Evolutionary conservation across 2,888 invertebrate species (phyloP).

Genomic region (Ellobium chinense): DNA sequence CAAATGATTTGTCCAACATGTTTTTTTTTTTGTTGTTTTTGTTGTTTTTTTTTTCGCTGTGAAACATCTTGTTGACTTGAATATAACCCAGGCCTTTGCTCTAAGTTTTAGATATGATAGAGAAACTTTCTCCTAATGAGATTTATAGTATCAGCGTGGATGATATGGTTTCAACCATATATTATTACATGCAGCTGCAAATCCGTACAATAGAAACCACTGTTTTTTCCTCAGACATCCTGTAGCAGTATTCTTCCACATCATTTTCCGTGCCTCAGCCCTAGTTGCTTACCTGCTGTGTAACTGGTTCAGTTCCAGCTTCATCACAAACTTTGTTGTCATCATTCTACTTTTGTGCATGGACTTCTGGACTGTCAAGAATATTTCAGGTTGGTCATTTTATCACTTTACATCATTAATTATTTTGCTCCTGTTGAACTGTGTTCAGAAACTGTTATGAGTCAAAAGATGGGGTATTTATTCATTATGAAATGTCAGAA

Average conservation of each 20-base stretch:
- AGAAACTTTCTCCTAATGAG: neutral
- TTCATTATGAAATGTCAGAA: too few species aligned
- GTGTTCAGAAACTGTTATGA: too few species aligned
- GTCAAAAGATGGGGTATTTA: too few species aligned
- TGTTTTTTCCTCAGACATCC: constrained; percentile 83
- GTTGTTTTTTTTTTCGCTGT: neutral
- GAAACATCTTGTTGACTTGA: neutral
- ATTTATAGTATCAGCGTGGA: neutral
- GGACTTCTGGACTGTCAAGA: constrained; percentile 99
- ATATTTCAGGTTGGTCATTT: constrained; percentile 85
- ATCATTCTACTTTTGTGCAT: constrained; percentile 94
- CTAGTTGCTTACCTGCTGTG: constrained; percentile 93
- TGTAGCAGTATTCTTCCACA: constrained; percentile 93
- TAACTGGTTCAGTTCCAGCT: constrained; percentile 92
- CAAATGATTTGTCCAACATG: too few species aligned
- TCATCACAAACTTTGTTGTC: constrained; percentile 96
- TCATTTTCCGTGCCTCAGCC: constrained; percentile 89
- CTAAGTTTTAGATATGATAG: neutral
- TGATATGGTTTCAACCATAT: neutral
- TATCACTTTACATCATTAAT: too few species aligned
- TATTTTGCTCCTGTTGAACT: too few species aligned
- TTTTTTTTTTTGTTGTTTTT: too few species aligned
- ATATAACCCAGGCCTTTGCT: neutral
- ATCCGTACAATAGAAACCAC: too few species aligned
- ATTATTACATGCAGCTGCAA: too few species aligned